Percentiles rank a stretch among this genome's conserved stretches.
phyloP scores from a whole-genome alignment of 2,113 vertebrate species.

The Pogonocichla stellata region DNA sequence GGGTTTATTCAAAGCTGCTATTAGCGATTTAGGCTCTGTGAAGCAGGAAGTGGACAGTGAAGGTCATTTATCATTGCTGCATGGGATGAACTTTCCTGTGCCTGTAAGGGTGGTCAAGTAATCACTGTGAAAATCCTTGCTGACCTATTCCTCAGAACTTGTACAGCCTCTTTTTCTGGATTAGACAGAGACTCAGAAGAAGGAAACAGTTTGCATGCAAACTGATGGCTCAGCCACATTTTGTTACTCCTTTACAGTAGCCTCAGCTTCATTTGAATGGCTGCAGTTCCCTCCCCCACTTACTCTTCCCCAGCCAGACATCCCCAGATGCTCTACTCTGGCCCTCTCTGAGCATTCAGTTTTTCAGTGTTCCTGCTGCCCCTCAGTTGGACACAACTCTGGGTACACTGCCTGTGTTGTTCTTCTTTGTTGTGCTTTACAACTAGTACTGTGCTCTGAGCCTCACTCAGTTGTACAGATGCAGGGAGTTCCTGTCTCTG shows the following conservation, averaged over 20 bases:
- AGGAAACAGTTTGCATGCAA: neutral
- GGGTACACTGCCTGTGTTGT: neutral
- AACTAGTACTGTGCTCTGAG: neutral
- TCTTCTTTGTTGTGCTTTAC: neutral
- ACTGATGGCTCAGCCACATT: neutral
- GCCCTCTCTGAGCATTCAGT: neutral
- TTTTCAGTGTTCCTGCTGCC: neutral
- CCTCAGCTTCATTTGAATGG: neutral
- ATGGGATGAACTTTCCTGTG: neutral
- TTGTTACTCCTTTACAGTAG: neutral
- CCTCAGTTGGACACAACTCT: neutral
- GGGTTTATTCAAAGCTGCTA: neutral
- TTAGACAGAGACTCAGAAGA: neutral
- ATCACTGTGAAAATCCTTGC: neutral
- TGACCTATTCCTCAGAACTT: neutral
- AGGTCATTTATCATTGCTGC: neutral
- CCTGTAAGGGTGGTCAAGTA: neutral
- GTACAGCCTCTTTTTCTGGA: neutral
- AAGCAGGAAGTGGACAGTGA: neutral
- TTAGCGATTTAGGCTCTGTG: neutral
- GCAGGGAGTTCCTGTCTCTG: neutral
- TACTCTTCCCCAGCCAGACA: neutral
- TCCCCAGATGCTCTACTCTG: neutral
- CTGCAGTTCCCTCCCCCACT: neutral
- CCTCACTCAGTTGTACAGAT: neutral